Conservation (phyloP, 1,140 invertebrate genomes). For the Drosophila malerkotliana region DNA sequence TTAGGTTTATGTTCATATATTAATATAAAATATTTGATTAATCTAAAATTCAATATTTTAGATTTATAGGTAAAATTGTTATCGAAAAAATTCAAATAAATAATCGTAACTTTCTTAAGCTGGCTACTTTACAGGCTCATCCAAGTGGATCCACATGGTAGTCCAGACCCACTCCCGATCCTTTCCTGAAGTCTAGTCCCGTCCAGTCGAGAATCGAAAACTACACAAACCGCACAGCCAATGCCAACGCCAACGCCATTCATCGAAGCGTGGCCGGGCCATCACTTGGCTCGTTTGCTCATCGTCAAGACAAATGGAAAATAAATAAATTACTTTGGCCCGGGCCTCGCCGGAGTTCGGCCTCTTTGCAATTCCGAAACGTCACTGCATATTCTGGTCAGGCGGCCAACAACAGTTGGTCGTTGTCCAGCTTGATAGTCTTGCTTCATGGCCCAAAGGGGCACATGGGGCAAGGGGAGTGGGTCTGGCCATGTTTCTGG, state of each 20-base stretch:
- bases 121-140: slow-evolving; percentile 4
- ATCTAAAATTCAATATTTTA: too few relatives aligned
- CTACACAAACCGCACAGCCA: slow-evolving; percentile 7
- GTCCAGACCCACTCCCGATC: background rate
- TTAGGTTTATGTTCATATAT: too few relatives aligned
- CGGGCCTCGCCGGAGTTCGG: slow-evolving; percentile 48
- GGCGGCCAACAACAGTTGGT: slow-evolving; percentile 63
- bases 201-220: slow-evolving; percentile 1
- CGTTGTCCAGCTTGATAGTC: slow-evolving; percentile 66
- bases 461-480: background rate
- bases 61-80: too few relatives aligned
- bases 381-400: slow-evolving; percentile 69
- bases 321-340: slow-evolving; percentile 80
- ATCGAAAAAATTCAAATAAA: background rate
- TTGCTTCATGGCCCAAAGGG: slow-evolving; percentile 6
- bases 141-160: slow-evolving; percentile 25
- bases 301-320: slow-evolving; percentile 82
- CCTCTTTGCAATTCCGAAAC: slow-evolving; percentile 77
- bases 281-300: slow-evolving; percentile 81
- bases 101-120: slow-evolving; percentile 14
- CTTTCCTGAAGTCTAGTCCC: slow-evolving; percentile 4
- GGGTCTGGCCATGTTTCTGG: slow-evolving; percentile 34
- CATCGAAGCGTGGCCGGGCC: slow-evolving; percentile 72
- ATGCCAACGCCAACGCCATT: slow-evolving; percentile 63
- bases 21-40: too few relatives aligned